Base-by-base conservation (phyloP, 1,140 invertebrate genomes). In the Vollenhovia emeryi region DNA sequence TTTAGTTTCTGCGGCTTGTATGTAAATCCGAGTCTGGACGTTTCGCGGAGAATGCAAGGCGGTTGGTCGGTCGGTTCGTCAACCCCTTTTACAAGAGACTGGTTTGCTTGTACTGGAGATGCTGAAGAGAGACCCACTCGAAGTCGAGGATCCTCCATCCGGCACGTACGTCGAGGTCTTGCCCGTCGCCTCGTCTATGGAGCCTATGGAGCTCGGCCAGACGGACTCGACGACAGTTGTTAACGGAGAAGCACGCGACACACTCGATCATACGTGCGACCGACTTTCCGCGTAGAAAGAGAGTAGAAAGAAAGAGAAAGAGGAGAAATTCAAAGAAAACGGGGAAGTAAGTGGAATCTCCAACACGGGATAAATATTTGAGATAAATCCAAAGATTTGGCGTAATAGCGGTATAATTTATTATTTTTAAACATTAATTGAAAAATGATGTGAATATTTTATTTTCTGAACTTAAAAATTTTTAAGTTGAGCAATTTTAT, bases 61-160 rank as follows among this genome's bases (percentile, higher is more conserved):
- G 13, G 36, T 68, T 11, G 43, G 50, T 48, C 27, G 86, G 45
- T 74, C 45, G 82, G 66, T 84, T 60, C 68, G 33, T 74, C 66
- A 50, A 50, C 59, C 68, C 33, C 59, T 62, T 87, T 66, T 27
- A 57, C 40, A 43, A 75, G 68, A 62, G 55, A 33, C 43, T 73
- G 86, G 82, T 87, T 79, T 83, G 68, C 68, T 52, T 45, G 52
- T 80, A 52, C 50, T 75, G 21, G 78, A 75, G 45, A 88, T 48
- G 79, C 78, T 84, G 45, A 15, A 85, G 86, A 80, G 82, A 85
- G 45, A 59, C 45, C 74, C 82, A 75, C 87, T 88, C 59, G 64
- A 87, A 69, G 59, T 57, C 59, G 24, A 88, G 86, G 86, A 85
- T 75, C 40, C 87, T 88, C 68, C 45, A 88, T 40, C 78, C 69